Evolutionary conservation across 2,113 vertebrate species (phyloP).

Genomic region (Myotis brandtii): DNA sequence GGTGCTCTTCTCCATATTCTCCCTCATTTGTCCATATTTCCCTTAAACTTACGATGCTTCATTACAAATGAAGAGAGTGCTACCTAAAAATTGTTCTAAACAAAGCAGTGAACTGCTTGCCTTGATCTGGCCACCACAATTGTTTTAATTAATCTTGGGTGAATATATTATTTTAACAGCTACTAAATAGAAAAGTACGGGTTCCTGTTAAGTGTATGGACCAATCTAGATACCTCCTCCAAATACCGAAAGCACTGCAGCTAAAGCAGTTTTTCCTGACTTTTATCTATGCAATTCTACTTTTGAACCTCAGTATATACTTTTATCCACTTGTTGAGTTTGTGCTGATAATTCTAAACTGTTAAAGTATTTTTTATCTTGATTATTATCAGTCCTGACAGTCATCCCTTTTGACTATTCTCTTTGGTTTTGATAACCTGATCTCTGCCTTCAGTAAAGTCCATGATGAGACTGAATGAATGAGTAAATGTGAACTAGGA

Average conservation of each 20-base stretch:
- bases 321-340: background rate
- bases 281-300: background rate
- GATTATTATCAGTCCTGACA: background rate
- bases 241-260: background rate
- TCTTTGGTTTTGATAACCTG: background rate
- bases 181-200: background rate
- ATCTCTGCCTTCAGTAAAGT: background rate
- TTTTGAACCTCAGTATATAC: background rate
- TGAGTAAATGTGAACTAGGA: background rate
- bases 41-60: background rate
- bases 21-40: background rate
- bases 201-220: background rate
- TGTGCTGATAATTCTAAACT: background rate
- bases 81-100: background rate
- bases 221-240: background rate
- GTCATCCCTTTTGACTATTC: background rate
- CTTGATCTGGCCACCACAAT: background rate
- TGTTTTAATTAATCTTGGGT: background rate
- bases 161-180: background rate
- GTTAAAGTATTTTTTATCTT: background rate
- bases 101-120: background rate
- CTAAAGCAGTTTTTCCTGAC: background rate
- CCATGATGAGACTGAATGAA: background rate
- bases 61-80: background rate
- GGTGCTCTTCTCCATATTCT: background rate